Evolutionary conservation across 2,113 vertebrate species (phyloP).

Genomic region (Gasterosteus aculeatus): DNA sequence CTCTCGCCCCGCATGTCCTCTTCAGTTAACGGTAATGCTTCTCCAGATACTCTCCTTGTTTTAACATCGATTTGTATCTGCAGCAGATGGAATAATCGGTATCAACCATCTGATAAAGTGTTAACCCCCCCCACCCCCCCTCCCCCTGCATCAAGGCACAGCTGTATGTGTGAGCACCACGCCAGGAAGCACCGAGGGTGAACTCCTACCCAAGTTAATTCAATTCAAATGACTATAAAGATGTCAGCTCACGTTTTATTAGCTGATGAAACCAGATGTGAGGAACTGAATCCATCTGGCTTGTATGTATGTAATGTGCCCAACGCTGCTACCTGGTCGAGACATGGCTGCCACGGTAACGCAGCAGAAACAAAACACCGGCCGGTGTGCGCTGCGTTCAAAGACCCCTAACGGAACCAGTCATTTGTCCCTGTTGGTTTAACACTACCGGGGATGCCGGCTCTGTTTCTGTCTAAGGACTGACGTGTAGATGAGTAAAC

Average conservation of each 20-base stretch:
- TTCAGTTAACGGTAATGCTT: constrained; percentile 85
- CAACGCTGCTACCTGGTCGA: constrained; percentile 53
- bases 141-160: constrained; percentile 34
- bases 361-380: too few species aligned
- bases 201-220: constrained; percentile 20
- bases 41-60: constrained; percentile 62
- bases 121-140: too few species aligned
- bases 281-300: not conserved
- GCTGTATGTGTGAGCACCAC: constrained; percentile 35
- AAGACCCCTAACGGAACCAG: too few species aligned
- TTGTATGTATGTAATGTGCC: constrained; percentile 52
- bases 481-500: too few species aligned
- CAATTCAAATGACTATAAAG: not conserved
- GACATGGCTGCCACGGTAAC: not conserved
- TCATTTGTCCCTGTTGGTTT: too few species aligned
- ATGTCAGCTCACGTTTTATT: not conserved
- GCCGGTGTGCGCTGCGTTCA: too few species aligned
- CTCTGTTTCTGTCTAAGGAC: too few species aligned
- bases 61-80: constrained; percentile 35
- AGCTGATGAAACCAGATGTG: not conserved
- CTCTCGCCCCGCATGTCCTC: constrained; percentile 78
- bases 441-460: too few species aligned
- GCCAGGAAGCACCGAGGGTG: constrained; percentile 68
- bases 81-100: constrained; percentile 36
- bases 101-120: constrained; percentile 38